phyloP scores from a whole-genome alignment of 2,888 invertebrate species.

The Protophormia terraenovae region DNA sequence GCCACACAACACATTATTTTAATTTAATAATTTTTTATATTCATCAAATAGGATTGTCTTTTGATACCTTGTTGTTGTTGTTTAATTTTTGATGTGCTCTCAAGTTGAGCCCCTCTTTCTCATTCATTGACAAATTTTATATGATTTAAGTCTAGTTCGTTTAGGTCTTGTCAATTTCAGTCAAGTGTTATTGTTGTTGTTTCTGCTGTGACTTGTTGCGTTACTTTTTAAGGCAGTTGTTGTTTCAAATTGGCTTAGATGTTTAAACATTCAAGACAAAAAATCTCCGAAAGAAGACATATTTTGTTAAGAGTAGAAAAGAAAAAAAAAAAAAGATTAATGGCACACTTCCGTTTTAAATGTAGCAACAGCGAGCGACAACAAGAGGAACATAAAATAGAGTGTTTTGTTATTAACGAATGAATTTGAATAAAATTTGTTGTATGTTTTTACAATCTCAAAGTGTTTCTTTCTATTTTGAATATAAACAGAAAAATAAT shows the following conservation, averaged over 20 bases:
- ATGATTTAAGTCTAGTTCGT: slow-evolving; percentile 24
- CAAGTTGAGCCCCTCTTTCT: background rate
- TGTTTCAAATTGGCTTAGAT: slow-evolving; percentile 25
- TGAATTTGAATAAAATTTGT: slow-evolving; percentile 37
- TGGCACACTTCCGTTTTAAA: slow-evolving; percentile 62
- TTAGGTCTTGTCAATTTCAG: slow-evolving; percentile 44
- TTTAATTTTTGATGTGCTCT: background rate
- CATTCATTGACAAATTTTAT: slow-evolving; percentile 49
- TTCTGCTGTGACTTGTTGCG: background rate
- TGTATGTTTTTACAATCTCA: slow-evolving; percentile 13
- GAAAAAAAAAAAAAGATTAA: slow-evolving; percentile 58
- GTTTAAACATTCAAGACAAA: background rate
- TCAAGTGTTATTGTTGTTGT: slow-evolving; percentile 18
- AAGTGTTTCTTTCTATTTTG: background rate
- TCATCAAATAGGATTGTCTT: slow-evolving; percentile 46
- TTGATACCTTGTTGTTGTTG: background rate
- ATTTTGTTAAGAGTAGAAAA: slow-evolving; percentile 11
- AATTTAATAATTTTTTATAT: slow-evolving; percentile 13
- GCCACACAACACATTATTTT: background rate
- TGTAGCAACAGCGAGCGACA: slow-evolving; percentile 14
- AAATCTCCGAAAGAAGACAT: slow-evolving; percentile 24
- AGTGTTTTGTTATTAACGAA: slow-evolving; percentile 36
- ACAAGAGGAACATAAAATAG: background rate
- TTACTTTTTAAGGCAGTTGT: background rate
- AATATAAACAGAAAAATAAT: background rate